These are phyloP conservation scores for Corella eumyota DNA, from an alignment of 23 tunicate species.

Conservation along the genomic window DNA sequence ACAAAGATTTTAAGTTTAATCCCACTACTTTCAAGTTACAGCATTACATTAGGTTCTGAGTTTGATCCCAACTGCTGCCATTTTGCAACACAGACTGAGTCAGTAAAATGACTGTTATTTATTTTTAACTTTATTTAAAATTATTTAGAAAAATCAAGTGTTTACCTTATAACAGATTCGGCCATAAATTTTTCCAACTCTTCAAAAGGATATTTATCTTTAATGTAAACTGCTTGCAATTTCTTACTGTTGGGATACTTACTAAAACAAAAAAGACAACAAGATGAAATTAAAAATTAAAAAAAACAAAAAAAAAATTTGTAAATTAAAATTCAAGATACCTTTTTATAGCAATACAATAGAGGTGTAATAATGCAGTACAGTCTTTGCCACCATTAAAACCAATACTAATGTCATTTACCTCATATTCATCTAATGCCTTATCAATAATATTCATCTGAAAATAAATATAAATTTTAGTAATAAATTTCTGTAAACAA, in stretches of 20 bases:
- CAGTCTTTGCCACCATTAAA: constrained; percentile 94
- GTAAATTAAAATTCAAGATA: not conserved
- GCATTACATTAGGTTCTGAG: too few species aligned
- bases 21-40: too few species aligned
- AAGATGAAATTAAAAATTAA: too few species aligned
- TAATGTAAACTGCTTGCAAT: constrained; percentile 39
- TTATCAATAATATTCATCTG: constrained; percentile 42
- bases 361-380: constrained; percentile 69
- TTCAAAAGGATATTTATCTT: constrained; percentile 58
- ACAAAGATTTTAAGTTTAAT: too few species aligned
- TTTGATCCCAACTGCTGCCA: too few species aligned
- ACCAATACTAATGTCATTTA: constrained; percentile 44
- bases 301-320: not conserved
- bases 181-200: constrained; percentile 62
- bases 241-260: constrained; percentile 13
- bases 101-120: too few species aligned
- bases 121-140: too few species aligned
- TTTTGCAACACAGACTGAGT: too few species aligned
- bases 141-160: not conserved
- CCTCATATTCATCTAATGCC: constrained; percentile 26
- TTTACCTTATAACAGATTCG: constrained; percentile 24
- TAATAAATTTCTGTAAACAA: too few species aligned
- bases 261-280: constrained; percentile 6
- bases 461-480: not conserved
- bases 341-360: constrained; percentile 48